phyloP scores from a whole-genome alignment of 2,113 vertebrate genomes.

The Ictalurus furcatus region DNA sequence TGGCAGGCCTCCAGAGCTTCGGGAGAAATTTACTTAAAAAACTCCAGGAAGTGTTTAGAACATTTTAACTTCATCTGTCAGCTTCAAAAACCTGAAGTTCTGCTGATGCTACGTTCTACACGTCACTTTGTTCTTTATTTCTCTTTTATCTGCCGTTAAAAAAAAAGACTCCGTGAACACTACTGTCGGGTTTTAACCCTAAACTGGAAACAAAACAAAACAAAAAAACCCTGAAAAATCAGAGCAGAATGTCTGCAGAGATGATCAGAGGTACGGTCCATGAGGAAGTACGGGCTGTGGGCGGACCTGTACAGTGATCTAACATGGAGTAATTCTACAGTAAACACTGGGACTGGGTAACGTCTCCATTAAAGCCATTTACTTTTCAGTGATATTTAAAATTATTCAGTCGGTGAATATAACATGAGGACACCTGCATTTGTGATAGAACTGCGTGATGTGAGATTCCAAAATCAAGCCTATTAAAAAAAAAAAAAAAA shows the following conservation, averaged over 20 bases:
- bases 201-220: neutral
- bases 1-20: constrained; percentile 11
- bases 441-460: too few relatives aligned
- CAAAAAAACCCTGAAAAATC: neutral
- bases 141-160: neutral
- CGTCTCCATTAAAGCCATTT: neutral
- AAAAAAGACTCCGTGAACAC: neutral
- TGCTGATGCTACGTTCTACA: neutral
- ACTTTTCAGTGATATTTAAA: neutral
- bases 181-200: neutral
- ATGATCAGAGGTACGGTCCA: neutral
- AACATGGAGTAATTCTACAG: neutral
- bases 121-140: neutral
- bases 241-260: neutral
- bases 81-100: neutral
- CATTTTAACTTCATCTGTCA: constrained; percentile 17
- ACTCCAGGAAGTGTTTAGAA: constrained; percentile 11
- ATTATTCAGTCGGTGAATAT: neutral
- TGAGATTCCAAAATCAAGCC: too few relatives aligned
- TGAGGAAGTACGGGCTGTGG: neutral
- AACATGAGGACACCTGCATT: neutral
- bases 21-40: constrained; percentile 2
- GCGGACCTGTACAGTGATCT: neutral
- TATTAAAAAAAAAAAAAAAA: neutral
- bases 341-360: neutral